Conservation (phyloP, 2,797 vertebrate species). For the Coranthus polyacanthus region DNA sequence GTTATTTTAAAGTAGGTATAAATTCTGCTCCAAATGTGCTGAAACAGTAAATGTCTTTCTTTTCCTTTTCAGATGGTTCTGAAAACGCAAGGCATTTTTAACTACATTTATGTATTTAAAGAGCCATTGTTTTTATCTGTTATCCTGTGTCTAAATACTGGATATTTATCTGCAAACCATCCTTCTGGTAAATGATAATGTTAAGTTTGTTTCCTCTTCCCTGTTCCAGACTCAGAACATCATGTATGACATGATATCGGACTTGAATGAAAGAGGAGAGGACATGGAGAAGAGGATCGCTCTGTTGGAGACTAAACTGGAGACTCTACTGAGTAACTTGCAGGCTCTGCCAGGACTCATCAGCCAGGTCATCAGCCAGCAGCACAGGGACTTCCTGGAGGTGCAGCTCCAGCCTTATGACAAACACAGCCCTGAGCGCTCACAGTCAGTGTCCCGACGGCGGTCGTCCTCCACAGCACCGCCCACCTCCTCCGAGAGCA, state of each 20-base stretch:
- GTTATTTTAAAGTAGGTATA: constrained; percentile 1
- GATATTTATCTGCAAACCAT: not conserved
- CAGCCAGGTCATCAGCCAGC: constrained; percentile 97
- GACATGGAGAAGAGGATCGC: constrained; percentile 99
- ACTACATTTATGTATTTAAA: constrained; percentile 3
- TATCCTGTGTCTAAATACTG: not conserved
- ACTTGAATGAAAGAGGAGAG: constrained; percentile 97
- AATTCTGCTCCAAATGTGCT: constrained; percentile 15
- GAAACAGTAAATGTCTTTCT: constrained; percentile 13
- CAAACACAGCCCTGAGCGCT: constrained; percentile 93
- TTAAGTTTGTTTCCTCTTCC: constrained; percentile 61
- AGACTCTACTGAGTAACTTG: constrained; percentile 96
- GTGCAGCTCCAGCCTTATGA: constrained; percentile 95
- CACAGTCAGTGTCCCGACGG: constrained; percentile 93
- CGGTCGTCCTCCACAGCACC: constrained; percentile 97
- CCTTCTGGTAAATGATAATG: constrained; percentile 14
- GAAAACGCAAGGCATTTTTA: not conserved
- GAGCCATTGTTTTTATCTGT: constrained; percentile 9
- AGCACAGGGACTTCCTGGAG: constrained; percentile 96
- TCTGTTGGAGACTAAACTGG: constrained; percentile 95
- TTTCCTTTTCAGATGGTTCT: constrained; percentile 41
- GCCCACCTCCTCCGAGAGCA: constrained; percentile 99
- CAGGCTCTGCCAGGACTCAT: constrained; percentile 97
- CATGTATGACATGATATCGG: constrained; percentile 99
- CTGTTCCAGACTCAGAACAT: constrained; percentile 96